Percentiles rank a stretch among this genome's conserved stretches.
phyloP scores from a whole-genome alignment of 2,113 vertebrate species.

The Eleginops maclovinus region DNA sequence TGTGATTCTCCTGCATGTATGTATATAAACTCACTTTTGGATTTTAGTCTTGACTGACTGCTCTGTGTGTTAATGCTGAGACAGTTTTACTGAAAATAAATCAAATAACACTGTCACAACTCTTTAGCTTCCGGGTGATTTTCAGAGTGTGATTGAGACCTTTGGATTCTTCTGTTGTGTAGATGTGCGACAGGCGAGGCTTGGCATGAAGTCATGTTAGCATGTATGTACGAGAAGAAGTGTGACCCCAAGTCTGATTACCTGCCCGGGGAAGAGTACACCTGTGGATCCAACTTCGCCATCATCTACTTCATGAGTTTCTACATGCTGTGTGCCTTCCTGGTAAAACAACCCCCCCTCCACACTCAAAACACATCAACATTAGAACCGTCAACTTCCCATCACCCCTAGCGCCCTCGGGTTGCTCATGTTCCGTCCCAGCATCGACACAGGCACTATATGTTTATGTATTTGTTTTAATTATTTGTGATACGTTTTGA shows the following conservation, averaged over 20 bases:
- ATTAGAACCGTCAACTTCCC: no score
- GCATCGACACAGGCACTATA: no score
- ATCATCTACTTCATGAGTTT: conserved; percentile 97
- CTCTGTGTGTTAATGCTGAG: no score
- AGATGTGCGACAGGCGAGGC: conserved; percentile 94
- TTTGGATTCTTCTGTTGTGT: neutral
- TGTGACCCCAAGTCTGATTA: conserved; percentile 92
- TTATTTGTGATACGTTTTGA: no score
- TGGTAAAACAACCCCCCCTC: conserved; percentile 81
- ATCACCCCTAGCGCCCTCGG: no score
- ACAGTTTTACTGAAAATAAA: no score
- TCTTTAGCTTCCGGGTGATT: neutral
- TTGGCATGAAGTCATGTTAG: conserved; percentile 94
- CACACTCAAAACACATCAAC: neutral
- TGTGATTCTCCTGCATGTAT: no score
- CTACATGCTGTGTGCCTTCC: conserved; percentile 96
- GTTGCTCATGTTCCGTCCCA: no score
- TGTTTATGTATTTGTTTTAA: no score
- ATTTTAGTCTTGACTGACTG: no score
- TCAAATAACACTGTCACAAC: neutral
- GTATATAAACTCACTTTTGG: no score
- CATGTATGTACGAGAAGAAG: conserved; percentile 88
- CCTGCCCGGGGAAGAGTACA: conserved; percentile 88
- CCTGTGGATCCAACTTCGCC: conserved; percentile 90
- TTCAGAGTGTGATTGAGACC: neutral